Evolutionary conservation across 1,140 invertebrate genomes (phyloP).

Genomic region (Calycopis cecrops): DNA sequence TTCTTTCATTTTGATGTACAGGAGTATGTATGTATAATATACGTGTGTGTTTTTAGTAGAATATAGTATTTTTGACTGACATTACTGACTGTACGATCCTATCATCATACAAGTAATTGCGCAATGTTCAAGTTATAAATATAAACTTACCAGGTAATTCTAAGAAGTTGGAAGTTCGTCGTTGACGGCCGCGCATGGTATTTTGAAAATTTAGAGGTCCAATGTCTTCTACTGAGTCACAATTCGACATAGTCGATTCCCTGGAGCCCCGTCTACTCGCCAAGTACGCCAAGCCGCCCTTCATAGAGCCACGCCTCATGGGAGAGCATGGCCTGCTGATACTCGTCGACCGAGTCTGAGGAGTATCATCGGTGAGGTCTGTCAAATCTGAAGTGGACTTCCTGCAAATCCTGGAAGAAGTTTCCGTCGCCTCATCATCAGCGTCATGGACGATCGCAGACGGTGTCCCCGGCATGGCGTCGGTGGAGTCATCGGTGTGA

Average conservation of each 20-base stretch:
- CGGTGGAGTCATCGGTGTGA: constrained; percentile 63
- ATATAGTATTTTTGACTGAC: too few species aligned
- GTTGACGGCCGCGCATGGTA: constrained; percentile 82
- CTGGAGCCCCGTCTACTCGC: constrained; percentile 85
- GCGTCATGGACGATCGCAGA: constrained; percentile 55
- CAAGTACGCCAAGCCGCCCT: constrained; percentile 83
- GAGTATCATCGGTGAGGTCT: constrained; percentile 78
- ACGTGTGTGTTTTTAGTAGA: too few species aligned
- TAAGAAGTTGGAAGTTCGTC: constrained; percentile 90
- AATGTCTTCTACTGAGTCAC: constrained; percentile 83
- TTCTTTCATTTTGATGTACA: too few species aligned
- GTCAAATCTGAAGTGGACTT: constrained; percentile 86
- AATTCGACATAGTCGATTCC: constrained; percentile 76
- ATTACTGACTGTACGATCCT: too few species aligned
- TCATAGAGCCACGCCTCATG: constrained; percentile 77
- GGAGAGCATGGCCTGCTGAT: constrained; percentile 77
- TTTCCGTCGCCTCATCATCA: constrained; percentile 59
- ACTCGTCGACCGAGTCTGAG: constrained; percentile 78
- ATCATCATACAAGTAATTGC: too few species aligned
- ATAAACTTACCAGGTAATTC: constrained; percentile 84
- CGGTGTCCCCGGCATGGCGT: constrained; percentile 53
- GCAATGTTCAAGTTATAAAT: background rate
- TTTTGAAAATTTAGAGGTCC: constrained; percentile 86
- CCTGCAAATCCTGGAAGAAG: constrained; percentile 70
- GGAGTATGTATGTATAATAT: too few species aligned